These are phyloP conservation scores for Grallaria varia DNA, from an alignment of 2,113 vertebrate species.

Conservation along the genomic window DNA sequence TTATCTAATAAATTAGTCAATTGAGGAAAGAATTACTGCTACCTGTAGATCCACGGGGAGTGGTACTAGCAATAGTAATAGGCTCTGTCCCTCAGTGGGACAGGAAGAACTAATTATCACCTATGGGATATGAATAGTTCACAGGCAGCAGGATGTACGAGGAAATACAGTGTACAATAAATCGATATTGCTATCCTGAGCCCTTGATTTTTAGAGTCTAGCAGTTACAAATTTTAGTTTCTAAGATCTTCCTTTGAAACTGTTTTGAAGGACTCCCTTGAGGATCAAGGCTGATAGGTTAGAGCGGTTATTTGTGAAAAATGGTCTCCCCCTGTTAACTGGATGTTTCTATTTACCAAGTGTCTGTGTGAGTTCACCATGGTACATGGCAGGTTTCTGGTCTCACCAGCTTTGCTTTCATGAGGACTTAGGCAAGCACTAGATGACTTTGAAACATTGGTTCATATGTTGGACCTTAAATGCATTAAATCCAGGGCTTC, in stretches of 20 bases:
- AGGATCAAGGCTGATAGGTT: conserved; percentile 7
- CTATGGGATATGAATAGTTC: not conserved
- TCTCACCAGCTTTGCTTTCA: not conserved
- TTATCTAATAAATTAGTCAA: not conserved
- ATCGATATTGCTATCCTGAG: not conserved
- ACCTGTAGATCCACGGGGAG: not conserved
- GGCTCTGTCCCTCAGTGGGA: not conserved
- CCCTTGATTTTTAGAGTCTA: not conserved
- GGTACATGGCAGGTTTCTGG: not conserved
- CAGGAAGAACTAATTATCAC: not conserved
- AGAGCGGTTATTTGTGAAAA: conserved; percentile 6
- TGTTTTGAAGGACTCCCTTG: not conserved
- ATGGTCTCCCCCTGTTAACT: not conserved
- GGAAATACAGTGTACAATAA: not conserved
- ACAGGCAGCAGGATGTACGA: not conserved
- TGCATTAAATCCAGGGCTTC: not conserved
- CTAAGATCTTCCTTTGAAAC: not conserved
- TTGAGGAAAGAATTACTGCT: not conserved
- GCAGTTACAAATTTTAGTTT: conserved; percentile 7
- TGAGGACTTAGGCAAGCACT: not conserved
- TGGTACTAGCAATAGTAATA: not conserved
- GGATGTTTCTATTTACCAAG: not conserved
- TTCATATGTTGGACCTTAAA: not conserved
- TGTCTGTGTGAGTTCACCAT: not conserved
- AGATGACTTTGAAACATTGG: not conserved